Base-by-base conservation (phyloP, 2,797 vertebrate genomes). In the Chromis chromis region DNA sequence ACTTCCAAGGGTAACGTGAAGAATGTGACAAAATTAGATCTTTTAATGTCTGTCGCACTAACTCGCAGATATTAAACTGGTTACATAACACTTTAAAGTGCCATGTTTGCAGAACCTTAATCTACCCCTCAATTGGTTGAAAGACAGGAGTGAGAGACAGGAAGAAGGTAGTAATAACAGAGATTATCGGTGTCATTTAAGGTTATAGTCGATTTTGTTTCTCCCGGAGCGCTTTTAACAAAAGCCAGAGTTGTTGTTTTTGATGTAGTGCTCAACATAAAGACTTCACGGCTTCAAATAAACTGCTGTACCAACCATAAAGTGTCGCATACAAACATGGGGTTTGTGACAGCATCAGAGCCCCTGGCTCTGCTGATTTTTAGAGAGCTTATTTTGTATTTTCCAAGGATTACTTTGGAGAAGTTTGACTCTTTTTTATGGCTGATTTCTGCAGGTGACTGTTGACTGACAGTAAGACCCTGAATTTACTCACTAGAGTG, bases 391-490 rank as follows among this genome's bases (percentile, higher is more conserved):
- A 16, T 19, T 42, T 54, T 21, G 54, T 27, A 55, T 59, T 56
- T 67, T 50, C 17, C 10, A 1, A 16, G 49, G 79, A 49, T 64
- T 59, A 48, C 62, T 58, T 77, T 54, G 17, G n/a, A 83, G 24
- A 54, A 61, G 39, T 70, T 4, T 2, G 21, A 28, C n/a, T 79
- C 25, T 12, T 27, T 62, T 69, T 50, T 44, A 36, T 63, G 39
- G 3, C 11, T 46, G 14, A 46, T 58, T 60, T 78, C 21, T 36
- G 33, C 50, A 65, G 22, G 28, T 64, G 40, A 31, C 48, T 16
- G 44, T n/a, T 62, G 71, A 70, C 3, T 78, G 74, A 70, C 65
- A 74, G 62, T 28, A 33, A 76, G 48, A 65, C 4, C 42, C n/a
- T 21, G 21, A 10, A 16, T 44, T 64, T 39, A 70, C 21, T 48